A percentile compares a stretch with the other conserved stretches of the same genome.
phyloP scores from a whole-genome alignment of 2,888 invertebrate species.

The Acanthoscelides obtectus region DNA sequence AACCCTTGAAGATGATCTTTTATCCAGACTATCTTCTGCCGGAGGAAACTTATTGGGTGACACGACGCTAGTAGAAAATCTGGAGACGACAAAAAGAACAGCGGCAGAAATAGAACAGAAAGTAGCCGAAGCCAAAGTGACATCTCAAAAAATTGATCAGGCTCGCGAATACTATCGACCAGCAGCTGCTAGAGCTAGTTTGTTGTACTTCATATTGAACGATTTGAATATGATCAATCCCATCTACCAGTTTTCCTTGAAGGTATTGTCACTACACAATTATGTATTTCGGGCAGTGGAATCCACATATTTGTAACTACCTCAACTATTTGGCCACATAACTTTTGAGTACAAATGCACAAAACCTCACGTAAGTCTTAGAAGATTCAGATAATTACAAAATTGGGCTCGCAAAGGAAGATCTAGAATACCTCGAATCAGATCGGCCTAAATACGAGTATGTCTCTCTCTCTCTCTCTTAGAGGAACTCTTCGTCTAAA shows the following conservation, averaged over 20 bases:
- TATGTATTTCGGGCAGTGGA: no score
- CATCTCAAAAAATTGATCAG: constrained; percentile 87
- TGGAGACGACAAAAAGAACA: constrained; percentile 92
- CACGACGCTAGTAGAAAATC: constrained; percentile 90
- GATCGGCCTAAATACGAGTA: no score
- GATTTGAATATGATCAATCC: constrained; percentile 95
- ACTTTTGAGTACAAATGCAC: no score
- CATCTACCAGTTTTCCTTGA: constrained; percentile 94
- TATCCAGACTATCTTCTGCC: constrained; percentile 86
- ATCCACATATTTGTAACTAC: no score
- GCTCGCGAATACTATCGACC: constrained; percentile 85
- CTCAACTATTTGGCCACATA: no score
- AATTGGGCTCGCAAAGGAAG: no score
- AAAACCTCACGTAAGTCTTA: no score
- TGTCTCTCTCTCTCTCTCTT: no score
- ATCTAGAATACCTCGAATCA: no score
- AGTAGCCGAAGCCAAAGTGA: constrained; percentile 88
- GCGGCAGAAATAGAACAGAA: constrained; percentile 93
- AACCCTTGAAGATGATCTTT: constrained; percentile 84
- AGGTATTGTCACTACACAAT: no score
- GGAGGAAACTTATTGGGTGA: constrained; percentile 92
- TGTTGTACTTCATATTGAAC: constrained; percentile 92
- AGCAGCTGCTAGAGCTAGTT: constrained; percentile 87
- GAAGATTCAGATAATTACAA: no score
- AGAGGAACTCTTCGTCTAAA: no score